Evolutionary conservation across 2,113 vertebrate genomes (phyloP), one percentile per base, ranked within the genome.

Genomic region (Malurus alboscapulatus): DNA sequence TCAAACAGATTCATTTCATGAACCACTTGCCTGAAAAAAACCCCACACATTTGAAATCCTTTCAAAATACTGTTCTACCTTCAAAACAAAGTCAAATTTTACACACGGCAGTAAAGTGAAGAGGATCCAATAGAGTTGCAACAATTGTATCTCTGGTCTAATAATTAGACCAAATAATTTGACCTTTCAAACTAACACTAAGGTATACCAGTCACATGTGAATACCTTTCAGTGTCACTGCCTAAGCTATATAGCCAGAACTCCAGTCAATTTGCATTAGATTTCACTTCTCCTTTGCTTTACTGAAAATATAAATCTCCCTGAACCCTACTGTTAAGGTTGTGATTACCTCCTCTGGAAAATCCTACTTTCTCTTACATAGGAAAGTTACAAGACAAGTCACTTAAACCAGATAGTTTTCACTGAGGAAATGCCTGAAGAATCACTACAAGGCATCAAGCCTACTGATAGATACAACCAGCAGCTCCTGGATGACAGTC

Each of bases 171-270:
- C 24, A 18, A 82, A 82, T 54, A 68, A 68, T 26, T 0, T 59
- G 36, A 57, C 14, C 12, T 86, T 66, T 50, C 54, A 83, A 74
- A 65, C 20, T 29, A 91, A 69, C 22, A 50, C 16, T 1, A 5
- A 83, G 26, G 24, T 30, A 19, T 17, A 38, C 34, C 25, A 68
- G 30, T 54, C 68, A 38, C 30, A 14, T 0, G 3, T 0, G 0
- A 63, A 21, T 24, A 72, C 32, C 21, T 42, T 61, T 45, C 53
- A 48, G 55, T 45, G 32, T 17, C 84, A 59, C 14, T 42, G 45
- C 34, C 25, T 29, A 62, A 50, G 7, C 62, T 55, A 17, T 4
- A 38, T 26, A 30, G 29, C 17, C 79, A 93, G 25, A 85, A 80
- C 26, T 61, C 21, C 7, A 7, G 30, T 19, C 61, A 66, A 51